Conservation (phyloP, 1,140 invertebrate genomes). For the Delia radicum region DNA sequence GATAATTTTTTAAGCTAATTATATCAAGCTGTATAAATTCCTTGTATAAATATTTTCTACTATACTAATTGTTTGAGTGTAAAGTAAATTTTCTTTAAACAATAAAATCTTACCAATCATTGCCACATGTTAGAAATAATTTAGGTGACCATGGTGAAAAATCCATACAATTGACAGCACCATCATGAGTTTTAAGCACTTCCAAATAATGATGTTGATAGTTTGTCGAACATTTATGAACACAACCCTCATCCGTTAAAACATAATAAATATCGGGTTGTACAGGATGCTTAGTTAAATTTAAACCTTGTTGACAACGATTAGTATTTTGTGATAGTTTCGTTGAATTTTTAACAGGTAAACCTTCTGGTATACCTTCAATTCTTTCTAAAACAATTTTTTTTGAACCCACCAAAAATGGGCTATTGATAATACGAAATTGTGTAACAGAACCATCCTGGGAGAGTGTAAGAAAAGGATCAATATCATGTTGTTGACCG, state of each 20-base stretch:
- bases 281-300: constrained; percentile 66
- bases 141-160: constrained; percentile 77
- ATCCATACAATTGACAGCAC: constrained; percentile 74
- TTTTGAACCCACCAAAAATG: constrained; percentile 55
- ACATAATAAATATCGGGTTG: constrained; percentile 71
- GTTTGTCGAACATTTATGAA: constrained; percentile 73
- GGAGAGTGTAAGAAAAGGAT: constrained; percentile 59
- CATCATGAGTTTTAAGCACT: constrained; percentile 75
- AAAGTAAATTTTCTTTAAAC: too few species aligned
- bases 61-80: not conserved
- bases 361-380: constrained; percentile 65
- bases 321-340: constrained; percentile 33
- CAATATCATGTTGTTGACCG: constrained; percentile 52
- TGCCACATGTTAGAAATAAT: constrained; percentile 79
- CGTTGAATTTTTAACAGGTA: constrained; percentile 34
- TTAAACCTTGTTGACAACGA: constrained; percentile 61
- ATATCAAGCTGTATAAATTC: too few species aligned
- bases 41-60: too few species aligned
- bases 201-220: constrained; percentile 68
- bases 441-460: constrained; percentile 64
- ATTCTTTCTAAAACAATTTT: constrained; percentile 67
- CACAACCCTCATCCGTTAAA: constrained; percentile 79
- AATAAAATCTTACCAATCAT: constrained; percentile 77
- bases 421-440: constrained; percentile 55
- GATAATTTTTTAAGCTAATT: too few species aligned